Evolutionary conservation across 2,888 invertebrate genomes (phyloP), one percentile per base, ranked within the genome.

Genomic region (Trichogramma evanescens): DNA sequence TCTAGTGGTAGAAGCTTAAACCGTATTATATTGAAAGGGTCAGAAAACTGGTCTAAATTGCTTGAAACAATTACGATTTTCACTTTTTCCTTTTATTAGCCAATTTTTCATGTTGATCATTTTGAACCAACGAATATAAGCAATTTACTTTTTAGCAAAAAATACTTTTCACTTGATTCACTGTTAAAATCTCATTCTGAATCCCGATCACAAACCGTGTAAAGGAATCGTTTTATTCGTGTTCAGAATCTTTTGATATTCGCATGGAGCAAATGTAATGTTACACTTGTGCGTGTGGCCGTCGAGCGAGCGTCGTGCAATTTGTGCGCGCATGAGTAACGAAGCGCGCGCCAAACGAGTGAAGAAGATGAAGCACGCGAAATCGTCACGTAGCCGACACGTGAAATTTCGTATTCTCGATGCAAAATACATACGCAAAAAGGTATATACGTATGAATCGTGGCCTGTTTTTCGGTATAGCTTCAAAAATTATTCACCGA

Each of bases 291-390:
- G 26, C 26, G 26, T 26, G 39, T 56, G 49, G 56, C 50, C 38
- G 50, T 56, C 51, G 40, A 26, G 53, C 48, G 38, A 51, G 51
- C 52, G 53, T 40, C 54, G 9, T 48, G 41, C 13, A 41, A 9
- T 46, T 41, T 44, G 38, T 45, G 56, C 13, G 58, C 5, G 55
- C 48, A 53, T 49, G 58, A 56, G 61, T 46, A 44, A 66, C 63
- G 63, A 61, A 26, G 54, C 61, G 58, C 64, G 26, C 26, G 2
- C 26, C 2, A 59, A 50, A 53, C 56, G 58, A 62, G 50, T 45
- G 49, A 59, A 65, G 63, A 66, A 66, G 63, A 67, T 26, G 26
- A 26, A 26, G 26, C 26, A 65, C 67, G 66, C 57, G 68, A 68
- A 69, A 69, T 68, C 60, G 62, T 26, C 26, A 26, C 26, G 26